Evolutionary conservation across 2,113 vertebrate species (phyloP), one percentile per base, ranked within the genome.

Genomic region (Beaufortia kweichowensis): DNA sequence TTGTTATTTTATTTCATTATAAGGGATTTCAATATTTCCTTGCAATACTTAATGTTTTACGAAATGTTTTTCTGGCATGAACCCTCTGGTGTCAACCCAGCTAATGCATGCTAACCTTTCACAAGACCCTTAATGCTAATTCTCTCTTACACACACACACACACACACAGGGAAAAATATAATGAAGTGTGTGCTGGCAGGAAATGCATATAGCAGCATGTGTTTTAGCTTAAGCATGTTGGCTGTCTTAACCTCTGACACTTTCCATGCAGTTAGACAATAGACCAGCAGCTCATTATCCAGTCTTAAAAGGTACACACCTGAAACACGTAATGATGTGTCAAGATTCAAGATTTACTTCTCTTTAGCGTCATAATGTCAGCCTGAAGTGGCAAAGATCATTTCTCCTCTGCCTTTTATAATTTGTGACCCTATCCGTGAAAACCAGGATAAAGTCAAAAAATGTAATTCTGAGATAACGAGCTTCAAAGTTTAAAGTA

Each of bases 141-240:
- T 35, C 57, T 31, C 12, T 15, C 21, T 48, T n/a, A 59, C 31
- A 68, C 56, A 69, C 24, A 46, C 62, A 61, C 50, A 74, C 43
- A 55, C n/a, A 19, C 48, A 81, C 63, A 69, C 3, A 21, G 19
- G 63, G 50, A 15, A 29, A 31, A 62, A 56, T 69, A 29, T 59
- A 71, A 28, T 50, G 26, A 59, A 77, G 48, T 39, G 60, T 67
- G 61, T 73, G 59, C 67, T 82, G 68, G 73, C 62, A 65, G 82
- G 50, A 67, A 66, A 65, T 71, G 53, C 23, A 55, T 26, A 17
- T 1, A 12, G 53, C 31, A 19, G 41, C 82, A 81, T 70, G 35
- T 83, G 82, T 70, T 83, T 80, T 78, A 41, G 75, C 29, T 83
- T 75, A 78, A 56, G 50, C 26, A 24, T 31, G 50, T 68, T 76